Percentiles rank a stretch among this genome's conserved stretches.
phyloP scores from a whole-genome alignment of 1,140 invertebrate genomes.

The Holcopasites calliopsidis region DNA sequence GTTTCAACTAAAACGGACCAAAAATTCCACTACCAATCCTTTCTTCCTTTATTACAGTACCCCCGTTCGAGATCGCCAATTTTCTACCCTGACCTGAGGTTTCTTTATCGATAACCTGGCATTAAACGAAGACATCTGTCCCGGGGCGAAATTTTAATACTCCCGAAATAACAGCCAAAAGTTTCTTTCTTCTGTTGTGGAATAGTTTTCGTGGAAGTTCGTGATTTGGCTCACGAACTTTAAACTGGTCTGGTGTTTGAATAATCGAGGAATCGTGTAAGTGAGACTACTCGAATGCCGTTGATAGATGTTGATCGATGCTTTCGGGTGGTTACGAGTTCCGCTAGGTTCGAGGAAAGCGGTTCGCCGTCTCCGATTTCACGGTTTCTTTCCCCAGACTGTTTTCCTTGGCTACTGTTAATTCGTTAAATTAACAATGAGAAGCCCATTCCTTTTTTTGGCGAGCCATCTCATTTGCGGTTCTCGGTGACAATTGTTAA shows the following conservation, averaged over 20 bases:
- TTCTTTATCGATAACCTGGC: too few species aligned
- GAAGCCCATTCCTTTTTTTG: too few species aligned
- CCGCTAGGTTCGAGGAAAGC: not conserved
- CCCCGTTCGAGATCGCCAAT: too few species aligned
- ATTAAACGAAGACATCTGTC: too few species aligned
- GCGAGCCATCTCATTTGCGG: too few species aligned
- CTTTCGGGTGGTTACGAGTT: constrained; percentile 15
- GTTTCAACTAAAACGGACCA: not conserved
- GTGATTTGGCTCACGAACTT: not conserved
- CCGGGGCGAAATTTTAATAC: too few species aligned
- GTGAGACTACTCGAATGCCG: not conserved
- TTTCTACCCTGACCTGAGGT: too few species aligned
- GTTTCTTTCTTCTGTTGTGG: too few species aligned
- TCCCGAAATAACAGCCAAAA: too few species aligned
- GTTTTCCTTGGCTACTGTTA: too few species aligned
- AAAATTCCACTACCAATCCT: not conserved
- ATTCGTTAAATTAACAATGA: too few species aligned
- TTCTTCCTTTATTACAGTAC: not conserved
- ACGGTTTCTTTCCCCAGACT: not conserved
- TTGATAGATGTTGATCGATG: constrained; percentile 31
- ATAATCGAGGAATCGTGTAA: constrained; percentile 28
- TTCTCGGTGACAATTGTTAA: too few species aligned
- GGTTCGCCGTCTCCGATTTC: not conserved
- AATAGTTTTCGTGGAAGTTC: not conserved
- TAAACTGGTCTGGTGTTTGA: constrained; percentile 2